Percentiles rank a stretch among this genome's conserved stretches.
Conservation (phyloP, 30 jellyfish, hydroid and myxozoan species). For the Pseudorhiza aurosa region DNA sequence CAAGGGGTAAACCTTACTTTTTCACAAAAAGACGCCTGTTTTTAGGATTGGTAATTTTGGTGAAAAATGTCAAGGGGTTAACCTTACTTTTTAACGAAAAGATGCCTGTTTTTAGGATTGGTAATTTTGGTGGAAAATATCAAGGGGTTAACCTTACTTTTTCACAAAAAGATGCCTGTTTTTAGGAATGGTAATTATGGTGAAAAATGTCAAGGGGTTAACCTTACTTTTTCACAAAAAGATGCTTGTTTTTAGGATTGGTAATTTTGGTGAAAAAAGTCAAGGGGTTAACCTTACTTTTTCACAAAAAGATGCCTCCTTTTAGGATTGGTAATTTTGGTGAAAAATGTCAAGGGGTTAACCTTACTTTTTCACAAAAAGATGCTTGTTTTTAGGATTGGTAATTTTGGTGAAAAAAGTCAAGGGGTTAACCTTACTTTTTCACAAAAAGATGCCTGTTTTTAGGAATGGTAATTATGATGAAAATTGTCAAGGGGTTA, state of each 20-base stretch:
- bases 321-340: not conserved
- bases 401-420: not conserved
- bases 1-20: slow-evolving; percentile 3
- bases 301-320: not conserved
- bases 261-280: not conserved
- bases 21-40: not conserved
- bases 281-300: slow-evolving; percentile 14
- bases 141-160: slow-evolving; percentile 7
- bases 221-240: slow-evolving; percentile 18
- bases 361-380: slow-evolving; percentile 9
- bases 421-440: slow-evolving; percentile 9
- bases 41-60: not conserved
- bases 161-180: not conserved
- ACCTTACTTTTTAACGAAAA: slow-evolving; percentile 13
- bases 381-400: not conserved
- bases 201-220: slow-evolving; percentile 1
- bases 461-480: not conserved
- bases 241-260: not conserved
- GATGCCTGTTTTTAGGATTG: not conserved
- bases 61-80: not conserved
- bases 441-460: not conserved
- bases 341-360: not conserved
- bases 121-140: not conserved
- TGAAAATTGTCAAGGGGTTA: not conserved
- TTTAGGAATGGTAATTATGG: not conserved